These are phyloP conservation scores for Saturnia japonica DNA, from an alignment of 2,888 invertebrate species.

Conservation along the genomic window DNA sequence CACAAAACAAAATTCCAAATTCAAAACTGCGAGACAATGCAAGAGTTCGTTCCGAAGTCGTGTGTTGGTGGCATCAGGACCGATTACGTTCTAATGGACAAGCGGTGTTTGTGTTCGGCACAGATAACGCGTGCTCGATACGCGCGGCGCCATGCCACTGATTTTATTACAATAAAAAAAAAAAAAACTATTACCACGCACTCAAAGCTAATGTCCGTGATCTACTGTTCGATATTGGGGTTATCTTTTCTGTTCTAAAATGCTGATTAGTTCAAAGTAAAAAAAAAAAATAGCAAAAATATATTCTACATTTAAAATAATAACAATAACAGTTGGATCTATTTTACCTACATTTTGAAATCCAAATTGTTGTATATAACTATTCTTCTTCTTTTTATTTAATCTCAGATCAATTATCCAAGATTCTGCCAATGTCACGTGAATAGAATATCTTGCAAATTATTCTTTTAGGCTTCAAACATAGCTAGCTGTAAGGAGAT, in stretches of 20 bases:
- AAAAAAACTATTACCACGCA: slow-evolving; percentile 49
- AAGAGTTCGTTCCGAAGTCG: slow-evolving; percentile 51
- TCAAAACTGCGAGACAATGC: slow-evolving; percentile 68
- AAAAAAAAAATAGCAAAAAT: not conserved
- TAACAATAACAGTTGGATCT: not conserved
- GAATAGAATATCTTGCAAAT: too few relatives aligned
- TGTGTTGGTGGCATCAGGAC: slow-evolving; percentile 79
- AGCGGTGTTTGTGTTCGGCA: slow-evolving; percentile 76
- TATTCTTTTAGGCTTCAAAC: too few relatives aligned
- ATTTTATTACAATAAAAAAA: slow-evolving; percentile 56
- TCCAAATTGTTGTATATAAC: too few relatives aligned
- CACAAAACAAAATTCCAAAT: slow-evolving; percentile 55
- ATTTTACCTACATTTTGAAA: not conserved
- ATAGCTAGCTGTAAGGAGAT: too few relatives aligned
- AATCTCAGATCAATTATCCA: too few relatives aligned
- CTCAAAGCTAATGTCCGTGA: slow-evolving; percentile 51
- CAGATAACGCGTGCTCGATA: slow-evolving; percentile 76
- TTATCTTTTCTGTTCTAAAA: slow-evolving; percentile 31
- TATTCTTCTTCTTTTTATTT: too few relatives aligned
- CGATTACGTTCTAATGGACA: slow-evolving; percentile 83
- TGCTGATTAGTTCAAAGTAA: slow-evolving; percentile 11
- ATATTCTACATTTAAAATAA: not conserved
- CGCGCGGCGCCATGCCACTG: slow-evolving; percentile 79
- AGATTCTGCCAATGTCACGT: too few relatives aligned
- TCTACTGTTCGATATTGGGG: slow-evolving; percentile 56